Percentiles rank a stretch among this genome's conserved stretches.
These are phyloP conservation scores for Ruditapes philippinarum DNA, from an alignment of 1,140 invertebrate genomes.

Conservation along the genomic window DNA sequence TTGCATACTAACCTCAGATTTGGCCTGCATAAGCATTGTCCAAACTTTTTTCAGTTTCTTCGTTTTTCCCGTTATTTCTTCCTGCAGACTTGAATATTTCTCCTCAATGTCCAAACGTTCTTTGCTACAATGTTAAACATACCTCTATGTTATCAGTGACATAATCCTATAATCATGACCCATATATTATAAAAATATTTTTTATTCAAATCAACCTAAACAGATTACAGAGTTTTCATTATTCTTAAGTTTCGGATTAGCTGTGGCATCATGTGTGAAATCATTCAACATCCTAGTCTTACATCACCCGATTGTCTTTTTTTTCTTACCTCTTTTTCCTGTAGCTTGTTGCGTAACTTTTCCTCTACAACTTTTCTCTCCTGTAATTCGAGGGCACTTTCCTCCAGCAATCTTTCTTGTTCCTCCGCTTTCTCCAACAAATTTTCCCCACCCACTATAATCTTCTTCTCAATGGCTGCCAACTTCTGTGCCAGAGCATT, in stretches of 20 bases:
- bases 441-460: slow-evolving; percentile 99
- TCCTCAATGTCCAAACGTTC: slow-evolving; percentile 98
- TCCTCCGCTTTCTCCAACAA: slow-evolving; percentile 98
- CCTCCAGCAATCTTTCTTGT: slow-evolving; percentile 96
- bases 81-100: slow-evolving; percentile 95
- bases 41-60: slow-evolving; percentile 96
- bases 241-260: too few species aligned
- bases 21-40: slow-evolving; percentile 87
- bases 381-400: slow-evolving; percentile 96
- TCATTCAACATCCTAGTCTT: too few species aligned
- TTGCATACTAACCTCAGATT: slow-evolving; percentile 86
- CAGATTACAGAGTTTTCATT: too few species aligned
- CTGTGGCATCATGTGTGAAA: too few species aligned
- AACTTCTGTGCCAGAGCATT: slow-evolving; percentile 93
- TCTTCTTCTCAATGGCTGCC: slow-evolving; percentile 96
- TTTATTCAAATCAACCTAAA: too few species aligned
- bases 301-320: too few species aligned
- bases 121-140: slow-evolving; percentile 72
- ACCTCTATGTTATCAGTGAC: too few species aligned
- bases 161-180: too few species aligned
- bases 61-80: slow-evolving; percentile 96
- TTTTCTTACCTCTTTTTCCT: slow-evolving; percentile 93
- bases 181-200: too few species aligned
- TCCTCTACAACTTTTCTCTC: slow-evolving; percentile 93
- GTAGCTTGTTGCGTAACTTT: slow-evolving; percentile 90